Conservation (phyloP, 1,140 invertebrate species). For the Brachionus sp. region DNA sequence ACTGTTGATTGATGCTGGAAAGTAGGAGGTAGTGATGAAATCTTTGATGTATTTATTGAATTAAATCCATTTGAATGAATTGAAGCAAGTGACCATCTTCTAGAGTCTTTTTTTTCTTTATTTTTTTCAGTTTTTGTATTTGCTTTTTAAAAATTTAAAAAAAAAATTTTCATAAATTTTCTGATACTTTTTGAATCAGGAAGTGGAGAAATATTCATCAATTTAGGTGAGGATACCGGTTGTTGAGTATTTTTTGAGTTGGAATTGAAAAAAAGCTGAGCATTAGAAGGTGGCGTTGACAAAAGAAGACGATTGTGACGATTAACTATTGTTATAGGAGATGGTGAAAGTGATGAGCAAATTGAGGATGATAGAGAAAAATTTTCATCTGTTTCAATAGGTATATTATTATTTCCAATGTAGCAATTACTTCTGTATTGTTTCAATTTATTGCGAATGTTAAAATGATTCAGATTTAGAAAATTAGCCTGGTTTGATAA, state of each 20-base stretch:
- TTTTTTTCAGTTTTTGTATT: not conserved
- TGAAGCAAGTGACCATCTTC: constrained; percentile 30
- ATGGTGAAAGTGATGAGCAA: constrained; percentile 15
- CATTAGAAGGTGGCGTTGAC: constrained; percentile 24
- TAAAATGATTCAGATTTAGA: constrained; percentile 10
- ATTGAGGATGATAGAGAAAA: constrained; percentile 26
- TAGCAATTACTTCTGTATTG: constrained; percentile 21
- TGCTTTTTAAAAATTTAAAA: not conserved
- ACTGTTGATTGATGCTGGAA: not conserved
- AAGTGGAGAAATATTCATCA: not conserved
- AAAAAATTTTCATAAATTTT: not conserved
- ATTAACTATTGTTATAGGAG: constrained; percentile 19
- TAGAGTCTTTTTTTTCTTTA: not conserved
- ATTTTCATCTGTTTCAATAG: not conserved
- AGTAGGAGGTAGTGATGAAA: not conserved
- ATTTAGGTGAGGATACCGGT: not conserved
- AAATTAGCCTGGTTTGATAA: not conserved
- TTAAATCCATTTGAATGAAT: constrained; percentile 16
- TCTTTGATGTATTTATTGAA: not conserved
- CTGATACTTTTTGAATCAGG: not conserved
- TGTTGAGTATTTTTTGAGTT: not conserved
- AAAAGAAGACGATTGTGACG: not conserved
- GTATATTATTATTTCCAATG: not conserved
- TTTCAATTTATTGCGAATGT: constrained; percentile 20
- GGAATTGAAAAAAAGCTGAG: not conserved